Percentiles rank a stretch among this genome's conserved stretches.
These are phyloP conservation scores for Sebastes miniatus DNA, from an alignment of 2,797 vertebrate genomes.

Conservation along the genomic window DNA sequence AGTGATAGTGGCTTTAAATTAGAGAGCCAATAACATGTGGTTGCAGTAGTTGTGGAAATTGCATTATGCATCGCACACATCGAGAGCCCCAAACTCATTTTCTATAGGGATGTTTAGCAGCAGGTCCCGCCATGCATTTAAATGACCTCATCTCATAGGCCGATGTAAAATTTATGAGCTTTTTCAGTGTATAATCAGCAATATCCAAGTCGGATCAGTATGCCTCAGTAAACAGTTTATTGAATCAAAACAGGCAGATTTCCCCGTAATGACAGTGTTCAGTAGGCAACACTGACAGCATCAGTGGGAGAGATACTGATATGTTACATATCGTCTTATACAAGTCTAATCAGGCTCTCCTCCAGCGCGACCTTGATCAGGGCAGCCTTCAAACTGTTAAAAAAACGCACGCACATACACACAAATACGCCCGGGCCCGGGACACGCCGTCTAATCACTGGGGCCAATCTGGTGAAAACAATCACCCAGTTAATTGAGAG, in stretches of 20 bases:
- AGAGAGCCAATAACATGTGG: constrained; percentile 35
- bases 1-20: constrained; percentile 39
- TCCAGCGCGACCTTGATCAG: constrained; percentile 62
- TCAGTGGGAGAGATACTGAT: constrained; percentile 25
- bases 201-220: constrained; percentile 58
- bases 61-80: constrained; percentile 24
- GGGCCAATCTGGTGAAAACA: constrained; percentile 78
- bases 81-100: constrained; percentile 40
- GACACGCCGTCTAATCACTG: constrained; percentile 70
- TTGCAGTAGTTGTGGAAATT: constrained; percentile 30
- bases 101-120: constrained; percentile 52
- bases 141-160: constrained; percentile 62
- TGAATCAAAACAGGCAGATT: constrained; percentile 65
- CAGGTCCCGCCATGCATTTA: constrained; percentile 62
- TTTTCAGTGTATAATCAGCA: constrained; percentile 59
- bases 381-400: constrained; percentile 40
- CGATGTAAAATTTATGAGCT: constrained; percentile 54
- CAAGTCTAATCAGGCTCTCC: constrained; percentile 58
- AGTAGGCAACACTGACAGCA: constrained; percentile 32
- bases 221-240: constrained; percentile 64
- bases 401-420: not conserved
- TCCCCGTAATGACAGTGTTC: constrained; percentile 42
- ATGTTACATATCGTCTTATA: constrained; percentile 40
- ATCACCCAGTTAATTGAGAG: constrained; percentile 82
- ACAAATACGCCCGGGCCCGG: constrained; percentile 4